Percentiles rank a stretch among this genome's conserved stretches.
These are phyloP conservation scores for Acrossocheilus wenchowensis DNA, from an alignment of 2,797 vertebrate species.

Conservation along the genomic window DNA sequence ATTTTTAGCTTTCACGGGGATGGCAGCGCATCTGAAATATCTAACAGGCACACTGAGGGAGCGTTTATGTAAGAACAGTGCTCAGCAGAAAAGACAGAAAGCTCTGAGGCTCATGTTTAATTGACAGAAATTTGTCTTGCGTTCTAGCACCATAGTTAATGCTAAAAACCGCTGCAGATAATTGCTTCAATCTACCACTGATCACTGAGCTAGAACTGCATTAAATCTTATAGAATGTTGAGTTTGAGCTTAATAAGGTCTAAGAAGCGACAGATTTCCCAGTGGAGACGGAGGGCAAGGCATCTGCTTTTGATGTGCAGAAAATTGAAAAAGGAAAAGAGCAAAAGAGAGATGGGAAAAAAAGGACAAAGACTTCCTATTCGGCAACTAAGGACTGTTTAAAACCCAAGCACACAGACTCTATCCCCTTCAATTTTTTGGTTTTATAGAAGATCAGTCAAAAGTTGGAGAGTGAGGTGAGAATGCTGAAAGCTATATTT, in stretches of 20 bases:
- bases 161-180: neutral
- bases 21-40: constrained; percentile 66
- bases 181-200: constrained; percentile 20
- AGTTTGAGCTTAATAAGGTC: constrained; percentile 19
- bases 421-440: neutral
- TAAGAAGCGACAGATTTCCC: constrained; percentile 25
- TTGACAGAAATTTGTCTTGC: constrained; percentile 18
- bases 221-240: neutral
- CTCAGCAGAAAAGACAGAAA: constrained; percentile 17
- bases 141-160: neutral
- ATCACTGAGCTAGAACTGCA: constrained; percentile 7
- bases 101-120: constrained; percentile 12
- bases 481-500: neutral
- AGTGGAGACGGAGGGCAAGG: neutral
- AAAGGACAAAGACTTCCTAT: neutral
- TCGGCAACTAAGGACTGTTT: neutral
- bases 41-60: constrained; percentile 34
- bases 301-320: constrained; percentile 11
- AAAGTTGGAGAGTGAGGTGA: neutral
- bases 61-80: constrained; percentile 25
- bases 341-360: neutral
- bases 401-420: neutral
- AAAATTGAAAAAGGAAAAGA: constrained; percentile 7
- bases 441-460: neutral
- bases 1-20: constrained; percentile 76